These are phyloP conservation scores for Crossocerus cetratus DNA, from an alignment of 2,888 invertebrate genomes.

Conservation along the genomic window DNA sequence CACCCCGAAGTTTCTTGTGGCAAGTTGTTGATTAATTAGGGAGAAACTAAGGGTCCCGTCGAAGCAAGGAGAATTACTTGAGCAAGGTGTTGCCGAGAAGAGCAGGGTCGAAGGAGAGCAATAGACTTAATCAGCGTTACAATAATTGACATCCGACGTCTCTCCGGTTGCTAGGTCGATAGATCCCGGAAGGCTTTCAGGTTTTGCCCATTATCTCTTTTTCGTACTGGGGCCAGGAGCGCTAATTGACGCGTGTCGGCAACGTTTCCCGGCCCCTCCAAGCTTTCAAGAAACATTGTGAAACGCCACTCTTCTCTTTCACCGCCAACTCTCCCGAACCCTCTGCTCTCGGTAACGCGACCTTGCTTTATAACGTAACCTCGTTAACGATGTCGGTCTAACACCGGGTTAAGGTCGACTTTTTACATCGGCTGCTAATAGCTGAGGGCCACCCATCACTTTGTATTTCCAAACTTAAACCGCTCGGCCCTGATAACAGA, in stretches of 20 bases:
- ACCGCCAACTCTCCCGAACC: slow-evolving; percentile 3
- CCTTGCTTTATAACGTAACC: slow-evolving; percentile 39
- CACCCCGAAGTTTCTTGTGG: neutral
- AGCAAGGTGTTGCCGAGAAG: neutral
- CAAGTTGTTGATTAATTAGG: neutral
- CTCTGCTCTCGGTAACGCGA: slow-evolving; percentile 9
- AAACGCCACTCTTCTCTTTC: neutral
- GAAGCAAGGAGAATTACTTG: neutral
- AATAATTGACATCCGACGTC: slow-evolving; percentile 5
- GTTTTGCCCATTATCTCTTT: slow-evolving; percentile 39
- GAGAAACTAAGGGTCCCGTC: neutral
- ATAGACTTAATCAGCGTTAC: neutral
- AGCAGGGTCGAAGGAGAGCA: neutral
- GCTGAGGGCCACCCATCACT: neutral
- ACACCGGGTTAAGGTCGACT: slow-evolving; percentile 27
- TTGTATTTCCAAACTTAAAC: slow-evolving; percentile 7
- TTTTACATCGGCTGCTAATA: slow-evolving; percentile 17
- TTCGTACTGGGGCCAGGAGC: slow-evolving; percentile 21
- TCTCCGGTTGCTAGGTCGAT: neutral
- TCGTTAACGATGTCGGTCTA: slow-evolving; percentile 34
- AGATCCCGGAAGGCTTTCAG: slow-evolving; percentile 7
- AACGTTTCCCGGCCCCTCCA: slow-evolving; percentile 42
- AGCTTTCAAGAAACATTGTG: slow-evolving; percentile 29
- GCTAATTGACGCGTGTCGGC: slow-evolving; percentile 54
- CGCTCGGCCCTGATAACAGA: slow-evolving; percentile 1